These are phyloP conservation scores for Thalassophryne amazonica DNA, from an alignment of 2,797 vertebrate species.

Conservation along the genomic window DNA sequence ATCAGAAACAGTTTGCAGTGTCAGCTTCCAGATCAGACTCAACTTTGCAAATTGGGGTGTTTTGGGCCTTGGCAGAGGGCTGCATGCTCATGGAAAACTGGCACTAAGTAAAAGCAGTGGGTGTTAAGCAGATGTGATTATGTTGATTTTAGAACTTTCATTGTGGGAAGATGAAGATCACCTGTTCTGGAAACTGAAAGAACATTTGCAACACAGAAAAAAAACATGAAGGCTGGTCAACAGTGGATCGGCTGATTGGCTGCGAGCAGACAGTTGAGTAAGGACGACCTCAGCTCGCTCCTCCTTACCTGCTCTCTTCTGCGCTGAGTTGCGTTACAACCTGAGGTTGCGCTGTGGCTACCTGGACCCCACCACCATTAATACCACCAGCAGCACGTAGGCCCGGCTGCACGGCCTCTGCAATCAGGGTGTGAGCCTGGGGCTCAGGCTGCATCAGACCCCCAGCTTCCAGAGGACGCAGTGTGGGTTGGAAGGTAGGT, in stretches of 20 bases:
- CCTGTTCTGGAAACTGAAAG: neutral
- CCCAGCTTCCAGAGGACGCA: constrained; percentile 83
- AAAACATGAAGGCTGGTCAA: constrained; percentile 30
- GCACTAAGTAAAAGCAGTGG: constrained; percentile 9
- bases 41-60: no score
- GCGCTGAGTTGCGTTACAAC: constrained; percentile 66
- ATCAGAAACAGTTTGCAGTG: no score
- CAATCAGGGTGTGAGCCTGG: constrained; percentile 51
- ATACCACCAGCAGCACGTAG: constrained; percentile 37
- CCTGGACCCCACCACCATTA: constrained; percentile 58
- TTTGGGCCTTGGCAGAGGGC: no score
- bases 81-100: no score
- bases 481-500: constrained; percentile 88
- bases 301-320: constrained; percentile 74
- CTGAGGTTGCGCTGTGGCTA: constrained; percentile 60
- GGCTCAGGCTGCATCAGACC: constrained; percentile 61
- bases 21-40: no score
- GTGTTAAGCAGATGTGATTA: neutral
- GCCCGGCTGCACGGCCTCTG: constrained; percentile 60
- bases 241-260: constrained; percentile 64
- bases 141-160: constrained; percentile 5
- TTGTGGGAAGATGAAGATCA: neutral
- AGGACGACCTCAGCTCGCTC: constrained; percentile 54
- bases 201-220: constrained; percentile 47
- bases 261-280: constrained; percentile 55